Conservation (phyloP, 2,113 vertebrate species). For the Crypturellus undulatus region DNA sequence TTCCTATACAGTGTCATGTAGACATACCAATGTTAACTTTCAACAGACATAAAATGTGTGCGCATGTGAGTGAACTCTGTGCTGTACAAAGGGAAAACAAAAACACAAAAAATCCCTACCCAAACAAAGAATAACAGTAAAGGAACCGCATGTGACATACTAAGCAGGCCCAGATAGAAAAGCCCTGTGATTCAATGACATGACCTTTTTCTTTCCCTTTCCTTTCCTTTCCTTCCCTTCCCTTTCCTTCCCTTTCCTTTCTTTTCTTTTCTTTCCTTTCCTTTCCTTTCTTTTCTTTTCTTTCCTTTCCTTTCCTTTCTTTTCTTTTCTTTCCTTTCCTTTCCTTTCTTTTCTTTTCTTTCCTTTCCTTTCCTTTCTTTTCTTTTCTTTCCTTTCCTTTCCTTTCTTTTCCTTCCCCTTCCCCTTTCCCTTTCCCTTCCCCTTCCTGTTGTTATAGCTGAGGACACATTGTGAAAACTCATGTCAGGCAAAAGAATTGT, state of each 20-base stretch:
- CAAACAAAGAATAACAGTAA: neutral
- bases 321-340: neutral
- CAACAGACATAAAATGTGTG: neutral
- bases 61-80: neutral
- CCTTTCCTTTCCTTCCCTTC: no score
- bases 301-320: no score
- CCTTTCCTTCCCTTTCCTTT: neutral
- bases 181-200: constrained; percentile 29
- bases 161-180: constrained; percentile 17
- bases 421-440: no score
- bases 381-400: neutral
- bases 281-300: neutral
- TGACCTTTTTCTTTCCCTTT: neutral
- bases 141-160: neutral
- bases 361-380: neutral
- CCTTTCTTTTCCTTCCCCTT: no score
- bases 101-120: neutral
- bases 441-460: no score
- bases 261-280: neutral
- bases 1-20: neutral
- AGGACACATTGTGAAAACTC: neutral
- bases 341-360: neutral
- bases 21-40: neutral
- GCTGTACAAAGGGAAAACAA: neutral
- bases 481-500: neutral